These are phyloP conservation scores for Ischnura elegans DNA, from an alignment of 2,888 invertebrate genomes.

Conservation along the genomic window DNA sequence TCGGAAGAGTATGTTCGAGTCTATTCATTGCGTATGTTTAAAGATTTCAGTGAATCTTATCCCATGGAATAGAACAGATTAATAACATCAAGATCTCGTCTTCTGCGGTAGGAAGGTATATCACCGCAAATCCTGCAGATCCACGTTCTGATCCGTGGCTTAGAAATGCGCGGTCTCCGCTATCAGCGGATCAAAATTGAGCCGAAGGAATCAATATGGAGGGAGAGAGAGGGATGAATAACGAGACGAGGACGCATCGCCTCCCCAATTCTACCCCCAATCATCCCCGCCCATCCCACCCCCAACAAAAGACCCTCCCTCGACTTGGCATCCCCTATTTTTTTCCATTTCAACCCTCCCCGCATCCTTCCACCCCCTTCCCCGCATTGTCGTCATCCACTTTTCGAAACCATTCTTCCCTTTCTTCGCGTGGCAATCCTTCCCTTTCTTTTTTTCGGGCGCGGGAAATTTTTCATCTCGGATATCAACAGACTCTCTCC, in stretches of 20 bases:
- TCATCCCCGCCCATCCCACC: not conserved
- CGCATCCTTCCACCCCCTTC: not conserved
- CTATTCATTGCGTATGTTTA: too few relatives aligned
- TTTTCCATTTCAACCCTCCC: not conserved
- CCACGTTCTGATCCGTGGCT: not conserved
- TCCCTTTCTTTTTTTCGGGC: not conserved
- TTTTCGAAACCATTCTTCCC: conserved; percentile 57
- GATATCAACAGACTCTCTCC: conserved; percentile 15
- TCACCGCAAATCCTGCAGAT: not conserved
- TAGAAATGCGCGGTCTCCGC: not conserved
- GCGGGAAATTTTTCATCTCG: conserved; percentile 41
- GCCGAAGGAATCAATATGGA: not conserved
- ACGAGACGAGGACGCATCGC: not conserved
- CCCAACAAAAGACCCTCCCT: not conserved
- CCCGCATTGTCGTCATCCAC: conserved; percentile 6
- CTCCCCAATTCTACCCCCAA: not conserved
- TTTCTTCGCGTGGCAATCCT: not conserved
- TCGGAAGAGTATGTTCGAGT: too few relatives aligned
- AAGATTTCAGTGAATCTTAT: too few relatives aligned
- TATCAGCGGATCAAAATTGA: not conserved
- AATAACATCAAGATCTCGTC: too few relatives aligned
- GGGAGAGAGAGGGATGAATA: not conserved
- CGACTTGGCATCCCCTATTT: too few relatives aligned
- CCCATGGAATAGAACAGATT: too few relatives aligned
- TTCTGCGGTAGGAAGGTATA: not conserved